Evolutionary conservation across 2,113 vertebrate genomes (phyloP).

Genomic region (Bubo scandiacus): DNA sequence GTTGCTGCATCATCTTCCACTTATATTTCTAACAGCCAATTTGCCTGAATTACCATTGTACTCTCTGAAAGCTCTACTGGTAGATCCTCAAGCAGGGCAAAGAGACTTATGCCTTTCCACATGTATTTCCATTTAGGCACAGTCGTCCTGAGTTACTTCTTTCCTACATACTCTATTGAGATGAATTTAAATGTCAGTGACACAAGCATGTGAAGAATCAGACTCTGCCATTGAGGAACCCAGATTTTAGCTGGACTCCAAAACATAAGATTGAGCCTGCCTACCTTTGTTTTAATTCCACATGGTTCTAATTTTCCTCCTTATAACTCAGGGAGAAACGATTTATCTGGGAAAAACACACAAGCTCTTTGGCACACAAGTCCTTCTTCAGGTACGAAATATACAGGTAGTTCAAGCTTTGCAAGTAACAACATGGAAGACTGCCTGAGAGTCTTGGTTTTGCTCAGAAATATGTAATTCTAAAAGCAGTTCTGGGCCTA

Average conservation of each 20-base stretch:
- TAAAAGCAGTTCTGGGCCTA: not conserved
- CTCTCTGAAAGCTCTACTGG: not conserved
- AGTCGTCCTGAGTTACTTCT: not conserved
- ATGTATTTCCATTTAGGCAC: not conserved
- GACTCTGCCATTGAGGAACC: not conserved
- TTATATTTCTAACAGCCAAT: not conserved
- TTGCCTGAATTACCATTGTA: not conserved
- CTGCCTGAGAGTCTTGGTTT: not conserved
- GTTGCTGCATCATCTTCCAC: not conserved
- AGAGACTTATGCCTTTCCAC: not conserved
- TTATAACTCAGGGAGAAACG: not conserved
- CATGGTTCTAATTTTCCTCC: not conserved
- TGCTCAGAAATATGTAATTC: not conserved
- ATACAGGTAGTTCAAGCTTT: not conserved
- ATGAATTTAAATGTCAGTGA: not conserved
- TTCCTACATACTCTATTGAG: not conserved
- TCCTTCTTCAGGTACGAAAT: not conserved
- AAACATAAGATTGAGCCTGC: not conserved
- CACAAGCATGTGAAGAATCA: fast-evolving
- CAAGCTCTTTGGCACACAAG: not conserved
- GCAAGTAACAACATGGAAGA: not conserved
- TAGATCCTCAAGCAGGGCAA: not conserved
- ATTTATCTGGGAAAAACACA: not conserved
- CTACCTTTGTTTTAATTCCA: not conserved
- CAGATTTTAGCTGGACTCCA: not conserved